These are phyloP conservation scores for Escarpia spicata DNA, from an alignment of 2,888 invertebrate species.

Conservation along the genomic window DNA sequence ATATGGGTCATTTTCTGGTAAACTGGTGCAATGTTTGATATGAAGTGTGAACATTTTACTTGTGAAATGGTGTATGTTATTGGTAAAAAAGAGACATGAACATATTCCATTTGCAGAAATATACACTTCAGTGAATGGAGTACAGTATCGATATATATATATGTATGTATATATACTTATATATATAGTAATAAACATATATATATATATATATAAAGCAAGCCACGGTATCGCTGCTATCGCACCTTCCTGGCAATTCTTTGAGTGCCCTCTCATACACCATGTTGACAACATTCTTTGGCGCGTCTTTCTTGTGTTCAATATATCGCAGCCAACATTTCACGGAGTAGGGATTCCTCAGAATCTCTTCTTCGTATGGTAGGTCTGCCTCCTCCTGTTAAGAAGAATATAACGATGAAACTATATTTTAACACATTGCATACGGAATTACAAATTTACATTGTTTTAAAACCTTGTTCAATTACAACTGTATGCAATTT, in stretches of 20 bases:
- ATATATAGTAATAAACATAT: too few species aligned
- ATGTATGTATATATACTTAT: too few species aligned
- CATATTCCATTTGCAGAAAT: neutral
- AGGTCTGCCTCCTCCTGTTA: slow-evolving; percentile 84
- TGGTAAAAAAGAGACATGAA: too few species aligned
- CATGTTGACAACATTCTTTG: slow-evolving; percentile 84
- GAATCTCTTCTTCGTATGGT: slow-evolving; percentile 97
- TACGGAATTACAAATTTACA: too few species aligned
- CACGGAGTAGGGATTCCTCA: slow-evolving; percentile 95
- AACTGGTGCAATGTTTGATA: too few species aligned
- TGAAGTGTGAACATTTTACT: too few species aligned
- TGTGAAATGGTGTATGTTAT: too few species aligned
- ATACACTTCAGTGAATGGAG: neutral
- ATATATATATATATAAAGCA: neutral
- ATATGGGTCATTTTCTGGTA: too few species aligned
- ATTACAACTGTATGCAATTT: too few species aligned
- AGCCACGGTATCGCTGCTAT: neutral
- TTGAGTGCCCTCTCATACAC: slow-evolving; percentile 96
- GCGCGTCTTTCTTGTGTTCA: slow-evolving; percentile 86
- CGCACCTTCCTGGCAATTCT: slow-evolving; percentile 91
- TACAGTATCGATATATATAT: too few species aligned
- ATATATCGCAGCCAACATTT: slow-evolving; percentile 98
- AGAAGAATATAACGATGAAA: neutral
- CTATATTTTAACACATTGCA: too few species aligned
- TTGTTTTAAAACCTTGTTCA: too few species aligned